Evolutionary conservation across 92 coral and sea anemone genomes (phyloP), one percentile per base, ranked within the genome.

Genomic region (Anthopleura xanthogrammica): DNA sequence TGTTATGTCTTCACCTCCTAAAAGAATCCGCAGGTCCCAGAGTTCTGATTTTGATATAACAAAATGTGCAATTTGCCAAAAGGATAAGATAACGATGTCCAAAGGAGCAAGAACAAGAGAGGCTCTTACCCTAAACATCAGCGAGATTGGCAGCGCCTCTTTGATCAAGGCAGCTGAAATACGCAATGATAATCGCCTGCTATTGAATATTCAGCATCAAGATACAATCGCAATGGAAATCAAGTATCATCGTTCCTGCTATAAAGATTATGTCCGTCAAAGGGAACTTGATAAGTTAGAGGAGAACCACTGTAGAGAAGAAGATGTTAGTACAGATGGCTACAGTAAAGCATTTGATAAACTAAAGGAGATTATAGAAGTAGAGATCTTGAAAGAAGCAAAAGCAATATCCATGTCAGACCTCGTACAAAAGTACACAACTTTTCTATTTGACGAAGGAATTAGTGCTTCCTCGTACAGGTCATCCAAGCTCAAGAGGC

Each of bases 161-260:
- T 58, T 85, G 23, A 52, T 80, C 43, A 85, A 58, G 24, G 88
- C 88, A 75, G 88, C 88, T 79, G 56, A 60, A 48, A 85, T 81
- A 64, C 83, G 83, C 72, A 60, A 85, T 81, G 88, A 88, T 85
- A 80, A 81, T 5, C 86, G 60, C 83, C 23, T 88, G 71, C 78
- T 88, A 40, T 81, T 88, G 72, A 84, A 85, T 19, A 88, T 88
- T 62, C 68, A 60, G 9, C 24, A 60, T 60, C 68, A 78, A 85
- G 89, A 82, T 84, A 85, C 92, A 22, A 85, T 89, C 41, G 89
- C 92, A 43, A 65, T 89, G 76, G 92, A 89, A 60, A 75, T 89
- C 41, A 89, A 89, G 78, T 81, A 89, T 57, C 92, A 85, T 78
- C 58, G 68, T 60, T 60, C 68, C 68, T 60, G 68, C 68, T 60